These are phyloP conservation scores for Temnothorax ravouxi DNA, from an alignment of 2,888 invertebrate species.

Conservation along the genomic window DNA sequence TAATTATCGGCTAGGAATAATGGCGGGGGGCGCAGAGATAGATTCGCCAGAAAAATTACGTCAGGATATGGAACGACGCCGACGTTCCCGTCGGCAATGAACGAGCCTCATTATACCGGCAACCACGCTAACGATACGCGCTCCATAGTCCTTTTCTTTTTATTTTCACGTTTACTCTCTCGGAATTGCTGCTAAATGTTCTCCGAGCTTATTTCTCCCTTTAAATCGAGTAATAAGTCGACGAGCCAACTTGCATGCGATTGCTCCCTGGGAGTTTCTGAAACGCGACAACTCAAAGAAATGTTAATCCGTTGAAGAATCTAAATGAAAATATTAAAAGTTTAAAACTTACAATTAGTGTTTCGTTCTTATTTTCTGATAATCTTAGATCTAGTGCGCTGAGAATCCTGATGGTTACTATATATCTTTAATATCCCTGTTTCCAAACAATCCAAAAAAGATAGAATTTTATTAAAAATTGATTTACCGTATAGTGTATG, in stretches of 20 bases:
- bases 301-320: neutral
- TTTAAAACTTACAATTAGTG: neutral
- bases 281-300: neutral
- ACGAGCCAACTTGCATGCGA: neutral
- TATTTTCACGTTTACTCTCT: constrained; percentile 32
- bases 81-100: neutral
- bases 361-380: neutral
- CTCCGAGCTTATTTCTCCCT: constrained; percentile 5
- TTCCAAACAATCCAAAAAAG: neutral
- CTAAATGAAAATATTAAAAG: neutral
- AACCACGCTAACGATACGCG: constrained; percentile 1
- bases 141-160: constrained; percentile 11
- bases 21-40: neutral
- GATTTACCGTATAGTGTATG: neutral
- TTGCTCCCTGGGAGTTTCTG: neutral
- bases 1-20: constrained; percentile 34
- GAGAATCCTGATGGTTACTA: neutral
- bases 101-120: constrained; percentile 26
- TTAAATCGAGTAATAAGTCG: constrained; percentile 29
- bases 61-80: constrained; percentile 9
- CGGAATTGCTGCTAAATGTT: constrained; percentile 26
- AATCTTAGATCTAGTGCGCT: neutral
- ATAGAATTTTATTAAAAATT: neutral
- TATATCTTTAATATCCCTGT: neutral
- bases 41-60: constrained; percentile 38